phyloP scores from a whole-genome alignment of 2,888 invertebrate genomes.

The Galeruca laticollis region DNA sequence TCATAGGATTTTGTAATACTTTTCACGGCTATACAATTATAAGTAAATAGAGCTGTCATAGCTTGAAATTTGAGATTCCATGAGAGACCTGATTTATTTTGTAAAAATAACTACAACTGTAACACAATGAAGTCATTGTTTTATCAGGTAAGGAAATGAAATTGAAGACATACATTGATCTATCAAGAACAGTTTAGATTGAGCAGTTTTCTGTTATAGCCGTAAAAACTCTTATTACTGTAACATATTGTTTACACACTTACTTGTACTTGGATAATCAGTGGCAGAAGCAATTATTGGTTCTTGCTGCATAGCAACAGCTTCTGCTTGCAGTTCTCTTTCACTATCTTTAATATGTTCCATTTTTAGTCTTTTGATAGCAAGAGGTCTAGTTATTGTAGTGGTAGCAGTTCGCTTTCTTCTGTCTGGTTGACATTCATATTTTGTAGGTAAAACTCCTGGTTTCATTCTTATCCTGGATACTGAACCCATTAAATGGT shows the following conservation, averaged over 20 bases:
- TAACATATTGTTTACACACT: background rate
- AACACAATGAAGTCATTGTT: no score
- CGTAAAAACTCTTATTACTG: background rate
- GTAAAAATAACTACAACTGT: no score
- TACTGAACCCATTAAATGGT: slow-evolving; percentile 22
- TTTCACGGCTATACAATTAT: no score
- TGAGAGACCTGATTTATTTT: no score
- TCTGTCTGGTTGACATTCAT: slow-evolving; percentile 14
- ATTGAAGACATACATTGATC: no score
- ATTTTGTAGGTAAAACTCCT: slow-evolving; percentile 23
- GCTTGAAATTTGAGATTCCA: no score
- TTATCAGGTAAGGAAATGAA: no score
- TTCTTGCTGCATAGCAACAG: background rate
- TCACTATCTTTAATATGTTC: slow-evolving; percentile 4
- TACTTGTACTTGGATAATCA: background rate
- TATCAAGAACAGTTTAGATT: no score
- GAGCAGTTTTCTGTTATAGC: no score
- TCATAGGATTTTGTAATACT: no score
- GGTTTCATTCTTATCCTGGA: slow-evolving; percentile 16
- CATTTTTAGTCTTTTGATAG: slow-evolving; percentile 17
- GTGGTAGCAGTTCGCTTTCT: no score
- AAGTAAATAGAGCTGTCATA: no score
- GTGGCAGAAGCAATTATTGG: background rate
- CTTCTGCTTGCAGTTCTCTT: slow-evolving; percentile 16
- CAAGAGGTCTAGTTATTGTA: slow-evolving; percentile 6